Conservation (phyloP, 2,113 vertebrate species). For the Platysternon megacephalum region DNA sequence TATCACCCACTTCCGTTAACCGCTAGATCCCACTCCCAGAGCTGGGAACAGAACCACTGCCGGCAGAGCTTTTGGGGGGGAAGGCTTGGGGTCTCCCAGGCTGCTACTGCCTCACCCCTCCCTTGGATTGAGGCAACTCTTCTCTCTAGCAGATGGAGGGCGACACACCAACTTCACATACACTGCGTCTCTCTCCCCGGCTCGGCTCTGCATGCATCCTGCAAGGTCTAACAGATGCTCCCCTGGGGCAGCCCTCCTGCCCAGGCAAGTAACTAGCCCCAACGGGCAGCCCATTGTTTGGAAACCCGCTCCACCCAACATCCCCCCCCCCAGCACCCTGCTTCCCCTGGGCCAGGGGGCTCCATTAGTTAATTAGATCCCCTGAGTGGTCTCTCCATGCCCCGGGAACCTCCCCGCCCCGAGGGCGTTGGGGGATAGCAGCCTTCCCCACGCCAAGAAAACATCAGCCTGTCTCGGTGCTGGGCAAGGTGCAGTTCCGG, state of each 20-base stretch:
- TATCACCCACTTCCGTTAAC: neutral
- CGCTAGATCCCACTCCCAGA: neutral
- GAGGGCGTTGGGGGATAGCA: neutral
- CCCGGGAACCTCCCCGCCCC: neutral
- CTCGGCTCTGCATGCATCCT: conserved; percentile 6
- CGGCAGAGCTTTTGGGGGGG: neutral
- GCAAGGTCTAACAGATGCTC: conserved; percentile 56
- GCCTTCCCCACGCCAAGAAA: neutral
- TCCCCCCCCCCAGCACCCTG: neutral
- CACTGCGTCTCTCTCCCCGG: neutral
- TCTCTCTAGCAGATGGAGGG: neutral
- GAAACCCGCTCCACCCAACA: conserved; percentile 6
- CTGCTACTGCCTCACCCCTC: neutral
- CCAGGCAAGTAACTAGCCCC: conserved; percentile 59
- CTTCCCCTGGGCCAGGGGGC: conserved; percentile 6
- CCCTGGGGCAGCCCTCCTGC: conserved; percentile 62
- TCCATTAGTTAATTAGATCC: conserved; percentile 64
- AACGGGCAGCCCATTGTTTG: conserved; percentile 34
- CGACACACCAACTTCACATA: neutral
- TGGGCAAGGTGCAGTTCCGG: neutral
- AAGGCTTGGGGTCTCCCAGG: neutral
- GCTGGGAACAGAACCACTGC: neutral
- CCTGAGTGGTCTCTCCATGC: conserved; percentile 48
- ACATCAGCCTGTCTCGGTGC: neutral
- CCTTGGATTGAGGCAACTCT: neutral